Evolutionary conservation across 1,140 invertebrate species (phyloP).

Genomic region (Leptinotarsa undecemlineata): DNA sequence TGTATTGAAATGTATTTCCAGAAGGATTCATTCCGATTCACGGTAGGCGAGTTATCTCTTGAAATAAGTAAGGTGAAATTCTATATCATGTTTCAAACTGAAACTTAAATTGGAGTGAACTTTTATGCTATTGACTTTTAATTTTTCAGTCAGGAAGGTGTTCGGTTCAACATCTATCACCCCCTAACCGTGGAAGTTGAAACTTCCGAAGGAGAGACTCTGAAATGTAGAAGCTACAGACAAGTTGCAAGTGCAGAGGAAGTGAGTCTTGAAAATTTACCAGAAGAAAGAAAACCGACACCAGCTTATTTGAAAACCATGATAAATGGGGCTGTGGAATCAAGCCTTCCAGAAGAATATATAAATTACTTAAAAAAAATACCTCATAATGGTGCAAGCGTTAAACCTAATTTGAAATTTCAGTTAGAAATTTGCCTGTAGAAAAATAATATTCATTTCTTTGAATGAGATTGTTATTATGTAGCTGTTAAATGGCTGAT

Average conservation of each 20-base stretch:
- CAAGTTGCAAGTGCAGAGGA: constrained; percentile 59
- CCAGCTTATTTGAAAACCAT: constrained; percentile 69
- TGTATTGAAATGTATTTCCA: no score
- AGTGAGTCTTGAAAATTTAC: constrained; percentile 54
- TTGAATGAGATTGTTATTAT: no score
- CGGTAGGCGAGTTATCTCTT: no score
- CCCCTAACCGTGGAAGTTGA: constrained; percentile 65
- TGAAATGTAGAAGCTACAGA: constrained; percentile 71
- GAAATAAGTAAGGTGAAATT: no score
- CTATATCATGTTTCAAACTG: no score
- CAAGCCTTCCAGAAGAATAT: constrained; percentile 70
- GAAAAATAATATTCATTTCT: no score
- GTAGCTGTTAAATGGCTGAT: no score
- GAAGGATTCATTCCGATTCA: no score
- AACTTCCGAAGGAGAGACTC: constrained; percentile 57
- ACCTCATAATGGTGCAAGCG: constrained; percentile 69
- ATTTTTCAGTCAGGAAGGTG: constrained; percentile 74
- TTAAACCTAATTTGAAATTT: not conserved
- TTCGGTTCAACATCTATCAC: constrained; percentile 69
- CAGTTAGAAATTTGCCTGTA: not conserved
- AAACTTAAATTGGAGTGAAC: no score
- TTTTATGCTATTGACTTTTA: not conserved
- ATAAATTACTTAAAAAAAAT: constrained; percentile 65
- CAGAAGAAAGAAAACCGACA: constrained; percentile 67
- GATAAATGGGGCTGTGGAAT: constrained; percentile 70